Conservation (phyloP, 2,797 vertebrate species). For the Nyctibius grandis region DNA sequence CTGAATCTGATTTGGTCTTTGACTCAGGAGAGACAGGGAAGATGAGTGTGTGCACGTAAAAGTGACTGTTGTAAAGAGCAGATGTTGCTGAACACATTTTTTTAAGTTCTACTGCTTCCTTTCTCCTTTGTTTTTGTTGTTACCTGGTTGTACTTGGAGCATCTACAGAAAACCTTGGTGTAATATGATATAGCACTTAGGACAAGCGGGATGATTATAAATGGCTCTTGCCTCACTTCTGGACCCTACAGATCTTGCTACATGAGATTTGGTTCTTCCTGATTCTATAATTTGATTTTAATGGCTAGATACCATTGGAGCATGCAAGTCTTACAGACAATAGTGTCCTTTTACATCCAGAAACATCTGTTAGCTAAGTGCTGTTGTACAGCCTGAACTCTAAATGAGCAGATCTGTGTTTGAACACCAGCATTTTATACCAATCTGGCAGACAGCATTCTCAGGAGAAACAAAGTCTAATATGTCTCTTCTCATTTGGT, state of each 20-base stretch:
- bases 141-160: background rate
- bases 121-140: background rate
- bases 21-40: background rate
- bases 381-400: background rate
- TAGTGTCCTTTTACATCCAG: conserved; percentile 25
- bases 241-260: conserved; percentile 10
- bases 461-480: background rate
- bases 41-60: background rate
- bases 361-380: conserved; percentile 15
- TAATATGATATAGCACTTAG: conserved; percentile 17
- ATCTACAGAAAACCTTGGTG: background rate
- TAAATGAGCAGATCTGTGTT: background rate
- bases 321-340: background rate
- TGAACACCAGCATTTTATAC: background rate
- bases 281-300: conserved; percentile 45
- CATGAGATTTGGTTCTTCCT: background rate
- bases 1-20: conserved; percentile 44
- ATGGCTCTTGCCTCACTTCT: background rate
- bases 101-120: background rate
- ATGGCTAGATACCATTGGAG: conserved; percentile 29
- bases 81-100: background rate
- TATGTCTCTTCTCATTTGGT: background rate
- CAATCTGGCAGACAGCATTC: background rate
- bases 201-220: background rate
- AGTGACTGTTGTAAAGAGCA: background rate